Percentiles rank a stretch among this genome's conserved stretches.
Conservation (phyloP, 2,113 vertebrate genomes). For the Trochalopteron elliotii region DNA sequence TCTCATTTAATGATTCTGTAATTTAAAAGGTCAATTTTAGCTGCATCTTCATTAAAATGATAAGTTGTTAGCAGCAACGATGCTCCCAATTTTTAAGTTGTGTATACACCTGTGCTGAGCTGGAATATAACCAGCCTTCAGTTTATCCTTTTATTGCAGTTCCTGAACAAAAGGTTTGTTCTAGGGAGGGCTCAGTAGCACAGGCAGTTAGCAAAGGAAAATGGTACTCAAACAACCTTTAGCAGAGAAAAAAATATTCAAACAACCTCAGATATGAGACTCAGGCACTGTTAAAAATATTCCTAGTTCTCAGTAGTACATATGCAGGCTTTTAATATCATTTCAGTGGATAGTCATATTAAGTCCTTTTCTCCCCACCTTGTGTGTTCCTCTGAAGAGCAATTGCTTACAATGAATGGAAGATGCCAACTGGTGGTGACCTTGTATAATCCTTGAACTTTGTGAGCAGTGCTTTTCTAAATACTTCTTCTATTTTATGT, state of each 20-base stretch:
- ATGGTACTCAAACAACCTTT: not conserved
- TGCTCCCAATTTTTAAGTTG: not conserved
- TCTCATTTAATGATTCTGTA: not conserved
- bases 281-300: not conserved
- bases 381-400: not conserved
- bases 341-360: not conserved
- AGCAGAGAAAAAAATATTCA: not conserved
- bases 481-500: not conserved
- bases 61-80: not conserved
- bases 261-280: not conserved
- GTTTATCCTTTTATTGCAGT: not conserved
- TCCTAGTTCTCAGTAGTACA: accelerated
- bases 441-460: not conserved
- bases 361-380: accelerated
- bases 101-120: not conserved
- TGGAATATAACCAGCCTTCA: not conserved
- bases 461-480: not conserved
- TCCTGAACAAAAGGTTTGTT: not conserved
- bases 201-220: not conserved
- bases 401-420: not conserved
- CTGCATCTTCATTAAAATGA: not conserved
- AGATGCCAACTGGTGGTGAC: not conserved
- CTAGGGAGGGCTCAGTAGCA: not conserved
- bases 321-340: not conserved
- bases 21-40: not conserved